These are phyloP conservation scores for Coremacera marginata DNA, from an alignment of 2,888 invertebrate species.

Conservation along the genomic window DNA sequence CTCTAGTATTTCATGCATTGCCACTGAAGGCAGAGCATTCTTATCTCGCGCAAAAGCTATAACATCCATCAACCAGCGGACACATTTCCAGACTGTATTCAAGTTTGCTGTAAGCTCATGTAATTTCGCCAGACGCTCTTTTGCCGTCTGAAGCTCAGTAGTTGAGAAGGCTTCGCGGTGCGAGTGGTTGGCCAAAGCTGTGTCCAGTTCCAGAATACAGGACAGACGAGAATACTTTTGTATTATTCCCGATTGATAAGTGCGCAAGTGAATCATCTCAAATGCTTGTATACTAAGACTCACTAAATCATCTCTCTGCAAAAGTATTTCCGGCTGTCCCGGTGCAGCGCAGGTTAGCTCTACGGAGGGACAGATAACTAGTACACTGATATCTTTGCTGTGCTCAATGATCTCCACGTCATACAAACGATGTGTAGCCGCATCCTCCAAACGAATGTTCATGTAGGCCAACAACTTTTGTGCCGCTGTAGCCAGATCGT, in stretches of 20 bases:
- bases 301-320: conserved; percentile 87
- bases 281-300: conserved; percentile 94
- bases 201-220: conserved; percentile 92
- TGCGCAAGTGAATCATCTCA: conserved; percentile 94
- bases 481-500: conserved; percentile 80
- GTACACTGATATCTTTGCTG: conserved; percentile 89
- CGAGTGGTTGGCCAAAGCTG: conserved; percentile 90
- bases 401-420: conserved; percentile 95
- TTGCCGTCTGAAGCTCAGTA: conserved; percentile 86
- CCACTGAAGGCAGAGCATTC: conserved; percentile 66
- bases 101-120: conserved; percentile 87
- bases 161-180: conserved; percentile 96
- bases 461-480: conserved; percentile 83
- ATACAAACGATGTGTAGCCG: conserved; percentile 84
- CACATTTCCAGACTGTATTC: conserved; percentile 92
- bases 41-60: conserved; percentile 94
- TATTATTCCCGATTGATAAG: conserved; percentile 92
- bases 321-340: conserved; percentile 85
- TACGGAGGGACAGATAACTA: conserved; percentile 91
- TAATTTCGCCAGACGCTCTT: conserved; percentile 84
- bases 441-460: conserved; percentile 81
- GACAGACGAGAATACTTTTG: conserved; percentile 93
- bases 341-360: conserved; percentile 94
- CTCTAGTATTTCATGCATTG: conserved; percentile 66
- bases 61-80: conserved; percentile 96